A percentile compares a stretch with the other conserved stretches of the same genome.
These are phyloP conservation scores for Cosmopolites sordidus DNA, from an alignment of 2,888 invertebrate species.

Conservation along the genomic window DNA sequence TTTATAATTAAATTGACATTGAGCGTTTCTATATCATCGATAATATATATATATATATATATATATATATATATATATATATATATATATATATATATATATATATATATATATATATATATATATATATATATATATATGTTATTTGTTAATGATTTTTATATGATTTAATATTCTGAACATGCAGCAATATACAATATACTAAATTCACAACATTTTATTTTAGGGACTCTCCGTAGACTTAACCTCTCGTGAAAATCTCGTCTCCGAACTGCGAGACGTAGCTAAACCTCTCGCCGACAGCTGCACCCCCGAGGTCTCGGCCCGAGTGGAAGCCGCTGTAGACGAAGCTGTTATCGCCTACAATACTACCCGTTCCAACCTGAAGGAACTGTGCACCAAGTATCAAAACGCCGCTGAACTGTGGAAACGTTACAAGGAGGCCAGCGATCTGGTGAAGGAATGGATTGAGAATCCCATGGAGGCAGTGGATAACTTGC, in stretches of 20 bases:
- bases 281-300: conserved; percentile 71
- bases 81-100: too few relatives aligned
- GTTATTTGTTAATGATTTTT: too few relatives aligned
- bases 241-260: conserved; percentile 67
- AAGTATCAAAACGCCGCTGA: conserved; percentile 77
- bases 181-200: too few relatives aligned
- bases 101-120: too few relatives aligned
- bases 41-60: too few relatives aligned
- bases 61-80: too few relatives aligned
- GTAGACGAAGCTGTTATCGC: conserved; percentile 75
- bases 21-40: too few relatives aligned
- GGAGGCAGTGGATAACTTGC: conserved; percentile 64
- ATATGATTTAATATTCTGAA: too few relatives aligned
- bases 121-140: too few relatives aligned
- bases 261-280: conserved; percentile 65
- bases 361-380: conserved; percentile 75
- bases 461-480: conserved; percentile 74
- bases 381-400: conserved; percentile 69
- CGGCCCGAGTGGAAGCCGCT: conserved; percentile 67
- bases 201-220: too few relatives aligned
- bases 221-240: conserved; percentile 72
- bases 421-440: conserved; percentile 76
- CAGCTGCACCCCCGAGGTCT: conserved; percentile 65
- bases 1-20: too few relatives aligned
- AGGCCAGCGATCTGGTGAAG: conserved; percentile 71